Percentiles rank a stretch among this genome's conserved stretches.
Conservation (phyloP, 1,140 invertebrate genomes). For the Conus betulinus region DNA sequence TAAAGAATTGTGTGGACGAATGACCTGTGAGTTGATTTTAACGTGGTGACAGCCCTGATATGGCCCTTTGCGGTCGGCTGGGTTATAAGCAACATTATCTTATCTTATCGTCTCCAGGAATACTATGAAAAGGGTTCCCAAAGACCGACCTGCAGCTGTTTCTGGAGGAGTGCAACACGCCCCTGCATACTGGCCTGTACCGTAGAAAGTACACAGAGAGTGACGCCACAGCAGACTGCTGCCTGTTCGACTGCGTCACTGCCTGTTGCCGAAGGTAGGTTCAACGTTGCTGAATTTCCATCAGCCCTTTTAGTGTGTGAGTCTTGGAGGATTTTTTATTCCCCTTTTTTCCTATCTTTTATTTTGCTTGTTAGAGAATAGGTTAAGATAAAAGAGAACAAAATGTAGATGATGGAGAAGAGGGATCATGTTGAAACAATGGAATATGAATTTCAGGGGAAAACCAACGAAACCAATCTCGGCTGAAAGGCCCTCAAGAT, state of each 20-base stretch:
- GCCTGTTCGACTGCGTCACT: conserved; percentile 42
- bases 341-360: not conserved
- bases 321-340: not conserved
- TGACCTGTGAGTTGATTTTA: too few relatives aligned
- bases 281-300: not conserved
- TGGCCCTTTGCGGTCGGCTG: too few relatives aligned
- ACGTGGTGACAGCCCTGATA: too few relatives aligned
- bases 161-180: conserved; percentile 76
- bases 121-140: conserved; percentile 92
- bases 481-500: too few relatives aligned
- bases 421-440: too few relatives aligned
- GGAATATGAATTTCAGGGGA: too few relatives aligned
- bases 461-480: too few relatives aligned
- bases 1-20: too few relatives aligned
- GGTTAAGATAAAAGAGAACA: not conserved
- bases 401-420: too few relatives aligned
- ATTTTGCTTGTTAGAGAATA: not conserved
- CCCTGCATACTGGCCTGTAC: conserved; percentile 57
- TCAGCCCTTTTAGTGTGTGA: not conserved
- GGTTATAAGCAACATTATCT: too few relatives aligned
- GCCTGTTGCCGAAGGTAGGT: conserved; percentile 55
- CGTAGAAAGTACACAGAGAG: conserved; percentile 52
- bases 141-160: conserved; percentile 89
- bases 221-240: conserved; percentile 29
- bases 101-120: conserved; percentile 67